Percentiles rank a stretch among this genome's conserved stretches.
Conservation (phyloP, 2,113 vertebrate species). For the Xenopus laevis region DNA sequence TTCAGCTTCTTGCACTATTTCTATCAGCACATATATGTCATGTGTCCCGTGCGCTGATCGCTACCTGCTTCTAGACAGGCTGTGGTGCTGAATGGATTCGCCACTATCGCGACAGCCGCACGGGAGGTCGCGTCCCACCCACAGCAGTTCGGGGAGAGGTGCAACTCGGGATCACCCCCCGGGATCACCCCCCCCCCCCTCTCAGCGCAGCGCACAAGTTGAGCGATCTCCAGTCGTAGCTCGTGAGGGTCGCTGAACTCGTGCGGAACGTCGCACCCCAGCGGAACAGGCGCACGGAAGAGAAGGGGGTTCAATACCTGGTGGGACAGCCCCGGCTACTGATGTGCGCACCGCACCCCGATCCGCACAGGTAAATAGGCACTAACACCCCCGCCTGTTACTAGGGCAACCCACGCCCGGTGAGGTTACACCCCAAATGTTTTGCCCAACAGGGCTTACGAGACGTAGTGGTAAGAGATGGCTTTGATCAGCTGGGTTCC, state of each 20-base stretch:
- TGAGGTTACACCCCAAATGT: background rate
- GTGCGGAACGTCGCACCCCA: too few species aligned
- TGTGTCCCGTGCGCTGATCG: background rate
- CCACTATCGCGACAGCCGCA: slow-evolving; percentile 27
- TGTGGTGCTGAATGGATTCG: slow-evolving; percentile 8
- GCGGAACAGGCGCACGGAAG: too few species aligned
- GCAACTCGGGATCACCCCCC: background rate
- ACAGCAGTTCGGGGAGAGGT: slow-evolving; percentile 18
- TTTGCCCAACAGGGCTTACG: background rate
- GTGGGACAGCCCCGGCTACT: too few species aligned
- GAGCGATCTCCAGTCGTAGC: too few species aligned
- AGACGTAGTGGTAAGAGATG: background rate
- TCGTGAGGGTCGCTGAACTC: too few species aligned
- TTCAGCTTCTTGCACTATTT: background rate
- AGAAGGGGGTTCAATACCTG: too few species aligned
- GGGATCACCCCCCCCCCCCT: too few species aligned
- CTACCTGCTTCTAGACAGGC: background rate
- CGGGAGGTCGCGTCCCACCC: slow-evolving; percentile 47
- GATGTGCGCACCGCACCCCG: background rate
- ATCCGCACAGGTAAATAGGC: slow-evolving; percentile 17
- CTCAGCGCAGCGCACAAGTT: background rate
- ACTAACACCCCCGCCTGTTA: slow-evolving; percentile 34
- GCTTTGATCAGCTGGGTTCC: background rate
- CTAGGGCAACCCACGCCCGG: slow-evolving; percentile 48
- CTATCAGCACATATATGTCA: background rate